Evolutionary conservation across 2,888 invertebrate genomes (phyloP).

Genomic region (Pseudanteris insignis): DNA sequence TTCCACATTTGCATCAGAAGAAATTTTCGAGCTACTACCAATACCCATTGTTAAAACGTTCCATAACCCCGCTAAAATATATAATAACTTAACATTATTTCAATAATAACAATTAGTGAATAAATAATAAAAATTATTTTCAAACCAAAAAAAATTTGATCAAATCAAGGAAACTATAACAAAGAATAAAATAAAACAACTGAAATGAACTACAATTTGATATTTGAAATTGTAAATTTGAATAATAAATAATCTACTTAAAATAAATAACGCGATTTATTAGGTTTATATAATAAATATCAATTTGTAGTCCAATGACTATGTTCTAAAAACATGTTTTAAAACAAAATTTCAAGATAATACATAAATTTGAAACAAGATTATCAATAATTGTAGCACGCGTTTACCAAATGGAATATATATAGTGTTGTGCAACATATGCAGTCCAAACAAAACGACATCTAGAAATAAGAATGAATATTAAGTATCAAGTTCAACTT

Average conservation of each 20-base stretch:
- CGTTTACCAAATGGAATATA: constrained; percentile 45
- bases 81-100: too few relatives aligned
- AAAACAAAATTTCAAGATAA: too few relatives aligned
- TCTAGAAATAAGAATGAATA: constrained; percentile 35
- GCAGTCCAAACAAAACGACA: constrained; percentile 42
- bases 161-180: constrained; percentile 41
- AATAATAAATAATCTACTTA: too few relatives aligned
- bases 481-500: too few relatives aligned
- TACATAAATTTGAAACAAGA: too few relatives aligned
- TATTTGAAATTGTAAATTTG: too few relatives aligned
- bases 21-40: constrained; percentile 61
- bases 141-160: constrained; percentile 23
- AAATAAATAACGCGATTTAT: too few relatives aligned
- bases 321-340: constrained; percentile 16
- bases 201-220: constrained; percentile 23
- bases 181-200: too few relatives aligned
- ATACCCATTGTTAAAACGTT: constrained; percentile 79
- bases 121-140: too few relatives aligned
- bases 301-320: too few relatives aligned
- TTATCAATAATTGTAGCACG: constrained; percentile 17
- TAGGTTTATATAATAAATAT: too few relatives aligned
- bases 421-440: constrained; percentile 41
- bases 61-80: constrained; percentile 76
- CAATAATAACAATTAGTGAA: too few relatives aligned
- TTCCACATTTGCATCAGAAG: constrained; percentile 53